Evolutionary conservation across 2,797 vertebrate species (phyloP).

Genomic region (Naso thynnoides): DNA sequence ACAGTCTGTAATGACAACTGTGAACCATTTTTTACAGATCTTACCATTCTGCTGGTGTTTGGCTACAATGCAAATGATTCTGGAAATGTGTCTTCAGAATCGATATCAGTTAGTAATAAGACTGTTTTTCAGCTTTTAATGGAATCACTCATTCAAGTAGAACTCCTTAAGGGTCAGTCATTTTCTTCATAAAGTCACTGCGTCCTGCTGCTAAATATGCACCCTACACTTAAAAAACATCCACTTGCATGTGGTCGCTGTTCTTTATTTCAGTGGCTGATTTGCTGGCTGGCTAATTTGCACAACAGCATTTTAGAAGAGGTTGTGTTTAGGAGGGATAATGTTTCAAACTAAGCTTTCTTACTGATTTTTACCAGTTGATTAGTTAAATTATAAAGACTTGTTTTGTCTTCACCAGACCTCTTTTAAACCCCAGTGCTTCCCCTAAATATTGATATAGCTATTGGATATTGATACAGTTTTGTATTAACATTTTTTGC

Average conservation of each 20-base stretch:
- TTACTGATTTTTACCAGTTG: slow-evolving; percentile 7
- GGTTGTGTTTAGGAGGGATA: not conserved
- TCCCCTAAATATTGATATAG: too few relatives aligned
- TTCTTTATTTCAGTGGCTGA: not conserved
- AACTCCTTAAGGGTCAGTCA: not conserved
- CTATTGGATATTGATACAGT: too few relatives aligned
- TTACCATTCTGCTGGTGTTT: not conserved
- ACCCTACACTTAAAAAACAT: not conserved
- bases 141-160: not conserved
- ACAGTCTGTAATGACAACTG: not conserved
- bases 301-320: slow-evolving; percentile 6
- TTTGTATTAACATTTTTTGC: too few relatives aligned
- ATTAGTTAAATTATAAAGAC: slow-evolving; percentile 23
- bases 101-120: not conserved
- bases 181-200: not conserved
- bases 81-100: not conserved
- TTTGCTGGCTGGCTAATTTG: too few relatives aligned
- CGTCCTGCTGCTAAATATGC: not conserved
- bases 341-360: slow-evolving; percentile 1
- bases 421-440: slow-evolving; percentile 12
- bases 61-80: not conserved
- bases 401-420: slow-evolving; percentile 5
- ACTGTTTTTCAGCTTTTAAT: not conserved
- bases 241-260: not conserved
- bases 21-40: not conserved